A percentile compares a stretch with the other conserved stretches of the same genome.
phyloP scores from a whole-genome alignment of 2,113 vertebrate species.

The Dermatemys mawii region DNA sequence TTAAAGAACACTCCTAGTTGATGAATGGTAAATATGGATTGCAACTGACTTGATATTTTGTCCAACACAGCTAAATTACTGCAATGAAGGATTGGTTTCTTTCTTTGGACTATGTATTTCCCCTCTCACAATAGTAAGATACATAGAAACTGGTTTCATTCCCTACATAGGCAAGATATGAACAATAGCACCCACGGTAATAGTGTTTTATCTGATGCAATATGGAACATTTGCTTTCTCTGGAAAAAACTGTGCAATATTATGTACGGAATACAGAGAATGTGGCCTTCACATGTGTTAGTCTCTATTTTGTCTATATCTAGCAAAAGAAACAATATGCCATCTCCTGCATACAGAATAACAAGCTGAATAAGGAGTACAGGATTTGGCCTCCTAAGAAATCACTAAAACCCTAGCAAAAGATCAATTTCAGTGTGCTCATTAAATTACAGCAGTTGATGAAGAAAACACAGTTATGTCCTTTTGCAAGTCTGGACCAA shows the following conservation, averaged over 20 bases:
- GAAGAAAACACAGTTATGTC: neutral
- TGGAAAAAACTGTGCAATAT: neutral
- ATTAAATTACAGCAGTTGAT: neutral
- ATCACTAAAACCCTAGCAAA: neutral
- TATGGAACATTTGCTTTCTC: neutral
- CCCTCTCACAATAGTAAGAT: neutral
- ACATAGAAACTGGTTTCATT: neutral
- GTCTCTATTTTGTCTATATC: fast-evolving
- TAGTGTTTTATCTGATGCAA: neutral
- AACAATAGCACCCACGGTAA: neutral
- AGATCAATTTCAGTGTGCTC: neutral
- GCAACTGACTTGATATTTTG: neutral
- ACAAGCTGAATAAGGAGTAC: neutral
- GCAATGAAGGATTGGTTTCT: neutral
- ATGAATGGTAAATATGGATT: neutral
- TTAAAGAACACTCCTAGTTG: too few relatives aligned
- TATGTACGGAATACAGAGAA: neutral
- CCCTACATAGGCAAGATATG: neutral
- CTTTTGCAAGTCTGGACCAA: neutral
- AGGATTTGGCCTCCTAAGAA: neutral
- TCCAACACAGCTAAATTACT: fast-evolving
- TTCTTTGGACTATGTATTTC: neutral
- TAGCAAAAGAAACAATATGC: neutral
- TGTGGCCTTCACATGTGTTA: neutral
- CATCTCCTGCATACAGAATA: neutral